Percentiles rank a stretch among this genome's conserved stretches.
Evolutionary conservation across 2,797 vertebrate genomes (phyloP).

Genomic region (Acrossocheilus wenchowensis): DNA sequence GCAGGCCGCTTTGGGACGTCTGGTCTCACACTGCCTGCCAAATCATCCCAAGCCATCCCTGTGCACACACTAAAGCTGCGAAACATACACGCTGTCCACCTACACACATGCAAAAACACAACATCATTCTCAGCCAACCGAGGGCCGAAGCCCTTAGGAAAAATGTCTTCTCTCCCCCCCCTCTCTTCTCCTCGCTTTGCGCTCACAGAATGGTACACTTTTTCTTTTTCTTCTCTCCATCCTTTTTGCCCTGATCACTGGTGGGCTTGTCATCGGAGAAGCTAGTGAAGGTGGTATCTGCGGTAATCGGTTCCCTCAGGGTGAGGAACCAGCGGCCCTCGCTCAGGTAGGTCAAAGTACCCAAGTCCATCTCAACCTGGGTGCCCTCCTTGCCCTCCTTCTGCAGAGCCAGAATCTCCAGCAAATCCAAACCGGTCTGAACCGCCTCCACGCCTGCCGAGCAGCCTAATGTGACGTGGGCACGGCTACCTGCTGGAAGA

Average conservation of each 20-base stretch:
- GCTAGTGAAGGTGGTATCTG: conserved; percentile 85
- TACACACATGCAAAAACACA: conserved; percentile 65
- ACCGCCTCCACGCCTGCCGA: conserved; percentile 80
- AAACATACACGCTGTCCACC: conserved; percentile 67
- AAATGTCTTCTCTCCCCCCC: conserved; percentile 23
- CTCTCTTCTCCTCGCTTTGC: conserved; percentile 4
- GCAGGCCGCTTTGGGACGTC: conserved; percentile 54
- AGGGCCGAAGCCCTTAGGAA: conserved; percentile 25
- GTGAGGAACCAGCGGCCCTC: conserved; percentile 89
- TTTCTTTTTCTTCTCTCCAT: conserved; percentile 79
- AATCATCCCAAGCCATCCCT: conserved; percentile 41
- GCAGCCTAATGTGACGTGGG: conserved; percentile 90
- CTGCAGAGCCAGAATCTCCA: conserved; percentile 87
- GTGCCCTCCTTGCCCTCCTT: conserved; percentile 83
- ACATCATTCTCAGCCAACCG: conserved; percentile 43
- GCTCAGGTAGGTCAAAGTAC: conserved; percentile 85
- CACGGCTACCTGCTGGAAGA: conserved; percentile 84
- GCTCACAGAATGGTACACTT: conserved; percentile 79
- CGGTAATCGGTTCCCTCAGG: conserved; percentile 84
- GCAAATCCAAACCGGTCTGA: conserved; percentile 91
- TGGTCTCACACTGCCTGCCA: conserved; percentile 44
- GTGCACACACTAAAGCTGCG: conserved; percentile 52
- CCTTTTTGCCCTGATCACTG: conserved; percentile 73
- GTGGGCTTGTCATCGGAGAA: conserved; percentile 81
- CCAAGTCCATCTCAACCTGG: conserved; percentile 81